Evolutionary conservation across 2,888 invertebrate species (phyloP).

Genomic region (Sclerodermus sp.): DNA sequence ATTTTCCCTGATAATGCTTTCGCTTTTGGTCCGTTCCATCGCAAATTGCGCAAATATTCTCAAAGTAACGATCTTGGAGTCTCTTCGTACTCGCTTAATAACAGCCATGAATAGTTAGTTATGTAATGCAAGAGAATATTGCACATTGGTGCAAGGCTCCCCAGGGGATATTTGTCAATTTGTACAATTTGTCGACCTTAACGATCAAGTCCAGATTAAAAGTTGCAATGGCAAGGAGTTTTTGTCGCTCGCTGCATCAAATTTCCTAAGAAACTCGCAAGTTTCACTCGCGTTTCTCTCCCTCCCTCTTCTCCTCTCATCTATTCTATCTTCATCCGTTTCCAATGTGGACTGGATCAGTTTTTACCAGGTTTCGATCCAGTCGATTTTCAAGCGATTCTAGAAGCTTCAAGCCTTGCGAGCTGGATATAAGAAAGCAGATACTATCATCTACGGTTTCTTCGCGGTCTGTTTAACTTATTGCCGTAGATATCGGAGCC

Average conservation of each 20-base stretch:
- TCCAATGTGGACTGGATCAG: too few species aligned
- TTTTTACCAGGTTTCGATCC: too few species aligned
- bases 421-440: too few species aligned
- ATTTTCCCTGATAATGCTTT: constrained; percentile 17
- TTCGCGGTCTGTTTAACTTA: constrained; percentile 26
- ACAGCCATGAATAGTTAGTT: constrained; percentile 17
- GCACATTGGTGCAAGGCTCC: constrained; percentile 24
- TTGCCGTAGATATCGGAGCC: constrained; percentile 13
- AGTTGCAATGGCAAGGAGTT: constrained; percentile 9
- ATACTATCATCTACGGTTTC: neutral
- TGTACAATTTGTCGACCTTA: constrained; percentile 15
- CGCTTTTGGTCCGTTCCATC: too few species aligned
- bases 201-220: constrained; percentile 1
- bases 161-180: constrained; percentile 2
- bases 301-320: neutral
- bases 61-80: too few species aligned
- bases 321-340: too few species aligned
- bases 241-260: constrained; percentile 3
- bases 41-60: too few species aligned
- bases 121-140: constrained; percentile 21
- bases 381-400: too few species aligned
- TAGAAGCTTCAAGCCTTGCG: too few species aligned
- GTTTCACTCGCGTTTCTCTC: neutral
- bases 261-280: constrained; percentile 3
- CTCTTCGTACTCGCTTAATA: too few species aligned